Evolutionary conservation across 2,888 invertebrate genomes (phyloP), one percentile per base, ranked within the genome.

Genomic region (Microchrysa polita): DNA sequence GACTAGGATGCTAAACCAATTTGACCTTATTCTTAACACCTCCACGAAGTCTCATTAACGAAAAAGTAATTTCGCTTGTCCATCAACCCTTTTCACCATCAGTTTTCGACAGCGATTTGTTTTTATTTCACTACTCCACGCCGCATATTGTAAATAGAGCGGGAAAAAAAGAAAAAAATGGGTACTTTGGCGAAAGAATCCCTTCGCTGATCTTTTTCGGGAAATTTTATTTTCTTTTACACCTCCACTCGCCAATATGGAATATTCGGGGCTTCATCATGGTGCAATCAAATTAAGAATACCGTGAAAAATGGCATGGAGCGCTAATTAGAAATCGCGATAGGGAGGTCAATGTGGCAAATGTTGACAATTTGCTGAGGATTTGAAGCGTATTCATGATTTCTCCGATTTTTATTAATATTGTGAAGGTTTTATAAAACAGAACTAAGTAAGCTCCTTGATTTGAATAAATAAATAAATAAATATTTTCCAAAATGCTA

Each of bases 221-320:
- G 60, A 72, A 72, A 72, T 72, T n/a, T 59, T 20, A 40, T 57
- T 60, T 72, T 72, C 10, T 48, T 72, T 72, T 44, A 20, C 72
- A 72, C 59, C 72, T 59, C 44, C 27, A 9, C 16, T 16, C 59
- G 40, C 42, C 12, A 9, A 4, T n/a, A n/a, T 14, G 34, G 55
- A 67, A 67, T 67, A 55, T 22, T 67, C 12, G 27, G 22, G 44
- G 27, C 14, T 48, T 48, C 16, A n/a, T n/a, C n/a, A 44, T 23
- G 61, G 72, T 53, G 75, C 73, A 74, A 75, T 75, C 74, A 75
- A 75, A 75, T 75, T 72, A 74, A 74, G 72, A 57, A 53, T 67
- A 75, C 72, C 74, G 75, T 75, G 74, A 75, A 75, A 75, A 75
- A 74, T 74, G 74, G 61, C 72, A 74, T 72, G 74, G 65, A 72